Evolutionary conservation across 1,140 invertebrate genomes (phyloP).

Genomic region (Brachionus calyciflorus): DNA sequence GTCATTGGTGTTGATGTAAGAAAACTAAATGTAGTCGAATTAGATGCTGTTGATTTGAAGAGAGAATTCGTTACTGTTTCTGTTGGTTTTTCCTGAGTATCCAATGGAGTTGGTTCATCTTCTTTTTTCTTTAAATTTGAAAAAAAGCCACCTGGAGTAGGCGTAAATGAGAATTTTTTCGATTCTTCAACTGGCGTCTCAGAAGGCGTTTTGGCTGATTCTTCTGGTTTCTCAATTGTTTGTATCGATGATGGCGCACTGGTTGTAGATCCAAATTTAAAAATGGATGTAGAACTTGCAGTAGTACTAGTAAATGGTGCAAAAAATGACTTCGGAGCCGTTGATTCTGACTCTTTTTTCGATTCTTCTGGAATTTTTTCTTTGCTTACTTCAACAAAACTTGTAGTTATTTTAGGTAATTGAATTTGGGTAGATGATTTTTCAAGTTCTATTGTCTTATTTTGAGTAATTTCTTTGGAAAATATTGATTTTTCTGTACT

Average conservation of each 20-base stretch:
- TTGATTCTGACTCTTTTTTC: neutral
- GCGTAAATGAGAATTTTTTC: neutral
- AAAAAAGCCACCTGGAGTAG: neutral
- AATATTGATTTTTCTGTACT: neutral
- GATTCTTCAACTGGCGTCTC: neutral
- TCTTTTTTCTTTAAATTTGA: neutral
- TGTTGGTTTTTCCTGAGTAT: neutral
- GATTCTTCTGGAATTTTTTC: neutral
- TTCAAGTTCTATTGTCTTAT: neutral
- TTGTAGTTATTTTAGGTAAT: neutral
- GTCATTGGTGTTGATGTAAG: no score
- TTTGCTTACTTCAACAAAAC: neutral
- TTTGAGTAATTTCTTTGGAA: neutral
- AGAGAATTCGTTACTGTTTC: no score
- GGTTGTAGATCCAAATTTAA: neutral
- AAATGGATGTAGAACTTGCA: neutral
- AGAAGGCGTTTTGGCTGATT: neutral
- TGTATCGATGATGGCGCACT: neutral
- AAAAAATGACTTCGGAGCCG: neutral
- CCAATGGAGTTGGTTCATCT: neutral
- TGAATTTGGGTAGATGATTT: neutral
- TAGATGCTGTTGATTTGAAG: neutral
- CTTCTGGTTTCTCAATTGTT: neutral
- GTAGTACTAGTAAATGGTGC: neutral
- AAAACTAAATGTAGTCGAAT: conserved; percentile 10